Base-by-base conservation (phyloP, 2,888 invertebrate genomes). In the Napeogenes inachia region DNA sequence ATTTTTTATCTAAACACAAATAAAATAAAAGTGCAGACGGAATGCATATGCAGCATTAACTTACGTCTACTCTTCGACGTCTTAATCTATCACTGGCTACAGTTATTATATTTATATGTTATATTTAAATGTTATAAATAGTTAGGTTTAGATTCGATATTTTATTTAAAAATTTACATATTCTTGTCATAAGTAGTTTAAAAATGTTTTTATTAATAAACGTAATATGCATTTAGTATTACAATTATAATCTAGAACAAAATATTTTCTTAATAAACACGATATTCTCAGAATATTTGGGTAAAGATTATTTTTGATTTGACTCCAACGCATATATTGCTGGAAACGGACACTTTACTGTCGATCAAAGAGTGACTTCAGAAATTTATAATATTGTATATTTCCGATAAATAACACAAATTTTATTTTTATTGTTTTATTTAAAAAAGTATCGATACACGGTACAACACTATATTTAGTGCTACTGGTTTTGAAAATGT, bases 1-100 rank as follows among this genome's bases (percentile, higher is more conserved):
- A 77, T 81, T 84, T 82, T 83, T 84, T 84, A 73, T 79, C 70
- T 73, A 71, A 64, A 61, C 66, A 71, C 66, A 73, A 74, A 74
- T 64, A 69, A 63, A 69, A 71, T 64, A 68, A 71, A 70, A 70
- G 65, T 59, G 55, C 62, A 65, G 62, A 60, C 60, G 68, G 71
- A 67, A 66, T 68, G 67, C 68, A 65, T 50, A 63, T 64, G 61
- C 66, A 63, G 59, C 64, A 62, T 59, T 66, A 59, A 64, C 62
- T 55, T 35, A 47, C 30, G 62, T 60, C 68, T 62, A 71, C 10
- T 30, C 50, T 13, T 70, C 66, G 64, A 71, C 72, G 71, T 71
- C 69, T 71, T 67, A 73, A 74, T 76, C 75, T 71, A 73, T 73
- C 72, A 73, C 64, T 59, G 57, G 47, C 13, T 33, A 46, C 30